These are phyloP conservation scores for Larimichthys crocea DNA, from an alignment of 2,113 vertebrate species.

Conservation along the genomic window DNA sequence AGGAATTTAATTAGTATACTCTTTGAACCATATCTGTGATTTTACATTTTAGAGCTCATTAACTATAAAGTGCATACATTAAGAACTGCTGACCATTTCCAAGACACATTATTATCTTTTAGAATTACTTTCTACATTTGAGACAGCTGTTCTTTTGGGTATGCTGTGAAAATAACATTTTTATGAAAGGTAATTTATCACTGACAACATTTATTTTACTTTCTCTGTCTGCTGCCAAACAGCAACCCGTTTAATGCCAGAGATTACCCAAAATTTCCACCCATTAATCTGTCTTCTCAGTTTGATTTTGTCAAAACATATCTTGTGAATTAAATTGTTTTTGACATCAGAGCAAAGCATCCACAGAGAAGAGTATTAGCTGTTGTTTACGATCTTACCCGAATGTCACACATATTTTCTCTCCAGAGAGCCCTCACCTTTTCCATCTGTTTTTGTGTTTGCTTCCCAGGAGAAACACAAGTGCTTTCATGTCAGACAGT, in stretches of 20 bases:
- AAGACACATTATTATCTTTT: not conserved
- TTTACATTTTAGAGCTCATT: constrained; percentile 13
- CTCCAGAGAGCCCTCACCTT: constrained; percentile 1
- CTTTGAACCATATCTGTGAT: not conserved
- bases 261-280: not conserved
- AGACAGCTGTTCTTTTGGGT: not conserved
- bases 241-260: constrained; percentile 4
- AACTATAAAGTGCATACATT: not conserved
- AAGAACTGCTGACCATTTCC: not conserved
- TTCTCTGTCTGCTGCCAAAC: constrained; percentile 1
- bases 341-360: not conserved
- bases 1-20: not conserved
- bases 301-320: not conserved
- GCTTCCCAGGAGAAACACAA: constrained; percentile 21
- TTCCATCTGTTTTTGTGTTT: not conserved
- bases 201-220: not conserved
- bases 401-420: not conserved
- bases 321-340: not conserved
- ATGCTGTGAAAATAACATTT: not conserved
- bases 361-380: not conserved
- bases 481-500: constrained; percentile 3
- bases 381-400: constrained; percentile 12
- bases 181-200: not conserved
- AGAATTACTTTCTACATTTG: not conserved
- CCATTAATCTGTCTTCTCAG: not conserved